Evolutionary conservation across 1,140 invertebrate genomes (phyloP).

Genomic region (Potamilus streckersoni): DNA sequence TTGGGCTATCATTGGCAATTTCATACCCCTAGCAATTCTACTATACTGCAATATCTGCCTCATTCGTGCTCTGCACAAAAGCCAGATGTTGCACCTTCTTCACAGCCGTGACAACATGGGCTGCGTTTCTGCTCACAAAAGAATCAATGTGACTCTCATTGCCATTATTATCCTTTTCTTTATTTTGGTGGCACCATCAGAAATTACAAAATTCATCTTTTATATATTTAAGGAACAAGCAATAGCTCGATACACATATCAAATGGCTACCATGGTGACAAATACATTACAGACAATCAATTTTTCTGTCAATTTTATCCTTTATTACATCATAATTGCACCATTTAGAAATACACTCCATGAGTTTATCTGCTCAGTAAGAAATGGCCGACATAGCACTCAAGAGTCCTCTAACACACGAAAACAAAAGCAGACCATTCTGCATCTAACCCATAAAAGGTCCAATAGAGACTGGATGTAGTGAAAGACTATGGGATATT

Average conservation of each 20-base stretch:
- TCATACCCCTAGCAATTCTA: conserved; percentile 50
- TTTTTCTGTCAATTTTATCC: conserved; percentile 50
- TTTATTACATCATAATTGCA: conserved; percentile 49
- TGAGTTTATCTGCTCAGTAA: conserved; percentile 37
- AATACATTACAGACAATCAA: conserved; percentile 48
- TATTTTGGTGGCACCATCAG: conserved; percentile 55
- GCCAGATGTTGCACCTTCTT: conserved; percentile 37
- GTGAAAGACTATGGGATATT: too few relatives aligned
- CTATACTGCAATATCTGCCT: conserved; percentile 54
- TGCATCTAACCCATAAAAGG: too few relatives aligned
- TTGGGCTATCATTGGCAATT: conserved; percentile 58
- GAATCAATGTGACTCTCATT: conserved; percentile 56
- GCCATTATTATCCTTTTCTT: conserved; percentile 59
- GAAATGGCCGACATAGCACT: too few relatives aligned
- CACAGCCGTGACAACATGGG: conserved; percentile 41
- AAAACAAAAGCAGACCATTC: too few relatives aligned
- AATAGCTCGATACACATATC: conserved; percentile 18
- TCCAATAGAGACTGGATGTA: too few relatives aligned
- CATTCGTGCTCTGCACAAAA: conserved; percentile 41
- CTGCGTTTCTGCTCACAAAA: conserved; percentile 39
- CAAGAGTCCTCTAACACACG: too few relatives aligned
- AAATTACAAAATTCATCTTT: conserved; percentile 53
- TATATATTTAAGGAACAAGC: conserved; percentile 34
- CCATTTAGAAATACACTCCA: conserved; percentile 46
- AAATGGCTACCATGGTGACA: conserved; percentile 37